Evolutionary conservation across 2,888 invertebrate species (phyloP), one percentile per base, ranked within the genome.

Genomic region (Brachylomia viminalis): DNA sequence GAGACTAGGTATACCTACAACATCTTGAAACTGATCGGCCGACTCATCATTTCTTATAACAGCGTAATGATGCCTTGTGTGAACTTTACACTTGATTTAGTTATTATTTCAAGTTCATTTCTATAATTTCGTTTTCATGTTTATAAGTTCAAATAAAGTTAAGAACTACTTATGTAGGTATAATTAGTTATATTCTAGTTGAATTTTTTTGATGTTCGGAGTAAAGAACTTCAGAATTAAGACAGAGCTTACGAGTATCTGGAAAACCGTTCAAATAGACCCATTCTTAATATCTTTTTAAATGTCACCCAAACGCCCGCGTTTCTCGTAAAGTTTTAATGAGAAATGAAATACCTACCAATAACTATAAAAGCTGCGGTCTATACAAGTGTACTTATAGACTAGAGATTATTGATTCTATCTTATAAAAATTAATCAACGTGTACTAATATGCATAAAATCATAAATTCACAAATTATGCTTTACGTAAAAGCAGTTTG

Each of bases 251-350:
- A n/a, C n/a, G n/a, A n/a, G n/a, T n/a, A 72, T 77, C 76, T 71
- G 70, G 49, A 74, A 78, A 77, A 75, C 52, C 72, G 71, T 74
- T 86, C 72, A 80, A 83, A 76, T 83, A 86, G 64, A 58, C 20
- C 49, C 38, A 42, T 70, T 61, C 58, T 72, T 64, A 54, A 74
- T 49, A 72, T 70, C 58, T 72, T 76, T 76, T 56, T 84, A 64
- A 79, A 75, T 69, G 69, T 66, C 73, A 69, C 56, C 47, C 59
- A 69, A 86, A 74, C 65, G 74, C 54, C 68, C 73, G 56, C 75
- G 66, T 58, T 71, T 64, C 64, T 80, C 66, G 42, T 52, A 84
- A 84, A 84, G 70, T 84, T 84, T 84, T 80, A 84, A 84, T 72
- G 86, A 80, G 70, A 69, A 75, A 66, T 62, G n/a, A 47, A 80